Evolutionary conservation across 2,888 invertebrate species (phyloP).

Genomic region (Cylloceria caligata): DNA sequence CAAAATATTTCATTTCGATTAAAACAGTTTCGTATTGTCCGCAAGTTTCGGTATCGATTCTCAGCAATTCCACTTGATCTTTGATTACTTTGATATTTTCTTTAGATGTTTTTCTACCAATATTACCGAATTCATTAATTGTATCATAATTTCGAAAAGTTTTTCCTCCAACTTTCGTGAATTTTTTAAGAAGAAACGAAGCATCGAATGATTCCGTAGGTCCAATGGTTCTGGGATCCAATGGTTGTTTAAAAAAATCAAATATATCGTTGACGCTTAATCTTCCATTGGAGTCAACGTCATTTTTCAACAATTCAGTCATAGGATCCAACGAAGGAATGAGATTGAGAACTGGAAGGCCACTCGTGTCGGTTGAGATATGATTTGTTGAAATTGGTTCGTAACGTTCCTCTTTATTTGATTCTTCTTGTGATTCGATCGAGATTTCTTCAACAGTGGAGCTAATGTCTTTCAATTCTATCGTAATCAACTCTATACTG

Average conservation of each 20-base stretch:
- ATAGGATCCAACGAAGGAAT: not conserved
- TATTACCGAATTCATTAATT: not conserved
- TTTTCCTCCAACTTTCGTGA: not conserved
- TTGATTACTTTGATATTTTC: not conserved
- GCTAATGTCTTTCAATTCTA: slow-evolving; percentile 33
- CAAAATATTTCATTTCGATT: slow-evolving; percentile 49
- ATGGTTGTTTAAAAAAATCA: slow-evolving; percentile 34
- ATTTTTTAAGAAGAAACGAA: slow-evolving; percentile 8
- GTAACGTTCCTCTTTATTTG: not conserved
- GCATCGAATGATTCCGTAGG: not conserved
- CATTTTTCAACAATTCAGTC: slow-evolving; percentile 7
- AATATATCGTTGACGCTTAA: slow-evolving; percentile 30
- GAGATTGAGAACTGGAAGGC: slow-evolving; percentile 30
- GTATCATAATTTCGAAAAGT: not conserved
- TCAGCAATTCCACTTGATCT: slow-evolving; percentile 25
- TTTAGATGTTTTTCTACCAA: not conserved
- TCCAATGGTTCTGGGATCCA: too few relatives aligned
- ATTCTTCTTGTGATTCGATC: not conserved
- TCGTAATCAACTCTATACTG: slow-evolving; percentile 37
- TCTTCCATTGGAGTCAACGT: not conserved
- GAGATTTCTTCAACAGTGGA: slow-evolving; percentile 23
- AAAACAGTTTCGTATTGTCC: slow-evolving; percentile 51
- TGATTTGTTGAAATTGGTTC: slow-evolving; percentile 29
- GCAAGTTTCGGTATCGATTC: slow-evolving; percentile 52
- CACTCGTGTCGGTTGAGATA: slow-evolving; percentile 51